Conservation (phyloP, 2,888 invertebrate species). For the Aelia acuminata region DNA sequence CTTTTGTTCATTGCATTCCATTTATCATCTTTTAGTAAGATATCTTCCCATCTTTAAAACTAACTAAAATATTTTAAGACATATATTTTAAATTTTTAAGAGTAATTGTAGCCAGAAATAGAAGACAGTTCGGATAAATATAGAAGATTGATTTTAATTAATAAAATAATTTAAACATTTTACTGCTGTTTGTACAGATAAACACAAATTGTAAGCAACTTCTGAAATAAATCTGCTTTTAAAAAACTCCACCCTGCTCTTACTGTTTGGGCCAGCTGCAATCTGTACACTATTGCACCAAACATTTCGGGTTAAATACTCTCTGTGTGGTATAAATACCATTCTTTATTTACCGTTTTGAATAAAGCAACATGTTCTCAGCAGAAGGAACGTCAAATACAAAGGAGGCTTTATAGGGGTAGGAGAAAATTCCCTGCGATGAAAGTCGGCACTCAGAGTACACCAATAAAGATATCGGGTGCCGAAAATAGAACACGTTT, state of each 20-base stretch:
- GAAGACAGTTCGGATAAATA: background rate
- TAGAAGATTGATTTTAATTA: background rate
- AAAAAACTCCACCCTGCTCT: background rate
- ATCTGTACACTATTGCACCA: conserved; percentile 19
- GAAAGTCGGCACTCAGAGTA: background rate
- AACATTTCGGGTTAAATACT: conserved; percentile 12
- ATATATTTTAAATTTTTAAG: too few species aligned
- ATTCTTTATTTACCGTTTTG: conserved; percentile 3
- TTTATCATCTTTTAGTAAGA: too few species aligned
- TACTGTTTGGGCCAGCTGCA: conserved; percentile 35
- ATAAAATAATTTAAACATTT: background rate
- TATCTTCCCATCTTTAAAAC: too few species aligned
- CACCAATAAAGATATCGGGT: background rate
- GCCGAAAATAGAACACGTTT: background rate
- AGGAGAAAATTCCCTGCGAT: background rate
- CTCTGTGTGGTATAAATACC: background rate
- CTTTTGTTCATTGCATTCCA: too few species aligned
- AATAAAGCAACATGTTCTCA: background rate
- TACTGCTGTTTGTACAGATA: background rate
- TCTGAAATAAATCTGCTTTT: background rate
- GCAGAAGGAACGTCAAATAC: conserved; percentile 25
- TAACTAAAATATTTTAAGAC: too few species aligned
- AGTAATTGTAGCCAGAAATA: background rate
- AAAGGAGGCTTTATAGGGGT: background rate
- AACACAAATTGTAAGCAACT: background rate